Conservation (phyloP, 2,113 vertebrate genomes). For the Fregetta grallaria region DNA sequence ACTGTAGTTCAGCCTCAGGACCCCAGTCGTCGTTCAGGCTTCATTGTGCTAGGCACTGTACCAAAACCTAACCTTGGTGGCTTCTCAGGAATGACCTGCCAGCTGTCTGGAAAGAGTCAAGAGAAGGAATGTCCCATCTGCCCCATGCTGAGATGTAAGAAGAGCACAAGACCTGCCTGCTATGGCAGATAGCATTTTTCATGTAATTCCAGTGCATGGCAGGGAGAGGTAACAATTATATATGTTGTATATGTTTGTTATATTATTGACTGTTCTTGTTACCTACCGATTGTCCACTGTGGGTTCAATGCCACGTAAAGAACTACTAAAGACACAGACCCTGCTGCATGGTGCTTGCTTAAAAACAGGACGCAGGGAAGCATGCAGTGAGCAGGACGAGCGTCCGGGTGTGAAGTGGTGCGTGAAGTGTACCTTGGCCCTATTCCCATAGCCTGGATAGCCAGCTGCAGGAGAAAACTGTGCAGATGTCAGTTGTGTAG, state of each 20-base stretch:
- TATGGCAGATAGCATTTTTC: neutral
- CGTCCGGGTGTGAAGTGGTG: neutral
- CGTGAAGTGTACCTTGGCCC: neutral
- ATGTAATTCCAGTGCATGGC: neutral
- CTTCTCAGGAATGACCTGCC: neutral
- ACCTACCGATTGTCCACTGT: neutral
- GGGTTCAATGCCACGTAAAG: neutral
- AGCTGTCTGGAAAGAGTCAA: neutral
- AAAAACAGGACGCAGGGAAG: neutral
- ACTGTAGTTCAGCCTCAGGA: neutral
- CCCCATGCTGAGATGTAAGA: neutral
- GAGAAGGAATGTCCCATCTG: neutral
- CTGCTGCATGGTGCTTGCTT: neutral
- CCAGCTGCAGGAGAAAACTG: neutral
- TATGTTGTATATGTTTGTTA: neutral
- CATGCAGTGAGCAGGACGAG: neutral
- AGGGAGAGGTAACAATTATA: neutral
- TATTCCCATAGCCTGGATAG: neutral
- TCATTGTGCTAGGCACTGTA: neutral
- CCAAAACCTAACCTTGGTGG: neutral
- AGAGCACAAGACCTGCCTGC: neutral
- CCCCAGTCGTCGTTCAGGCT: neutral
- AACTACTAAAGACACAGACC: neutral
- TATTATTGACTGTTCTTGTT: neutral
- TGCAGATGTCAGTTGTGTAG: neutral